Base-by-base conservation (phyloP, 2,888 invertebrate species). In the Gasteruption jaculator region DNA sequence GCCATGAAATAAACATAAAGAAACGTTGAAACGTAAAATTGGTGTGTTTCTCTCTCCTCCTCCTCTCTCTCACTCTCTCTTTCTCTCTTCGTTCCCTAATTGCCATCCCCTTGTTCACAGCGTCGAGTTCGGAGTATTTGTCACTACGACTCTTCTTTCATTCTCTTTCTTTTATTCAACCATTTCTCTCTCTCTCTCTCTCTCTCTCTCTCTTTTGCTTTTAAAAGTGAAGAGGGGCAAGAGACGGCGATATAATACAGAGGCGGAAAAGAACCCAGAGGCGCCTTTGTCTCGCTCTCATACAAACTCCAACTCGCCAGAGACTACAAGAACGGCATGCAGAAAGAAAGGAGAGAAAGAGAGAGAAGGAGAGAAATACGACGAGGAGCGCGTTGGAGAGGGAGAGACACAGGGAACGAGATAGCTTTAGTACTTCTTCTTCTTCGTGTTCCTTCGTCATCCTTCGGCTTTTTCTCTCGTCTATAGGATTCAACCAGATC, bases 401-500 rank as follows among this genome's bases (percentile, higher is more conserved):
- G n/a, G n/a, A n/a, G n/a, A n/a, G n/a, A n/a, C n/a, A n/a, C n/a
- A n/a, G n/a, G n/a, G n/a, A n/a, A n/a, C n/a, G n/a, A n/a, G n/a
- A n/a, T n/a, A n/a, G n/a, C n/a, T n/a, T n/a, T n/a, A n/a, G n/a
- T n/a, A n/a, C n/a, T n/a, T n/a, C n/a, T n/a, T n/a, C 37, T 45
- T 46, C 48, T 43, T 47, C 50, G 54, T 50, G 42, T 31, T 53
- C 33, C 44, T 49, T 38, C 49, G 46, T 42, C 48, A 53, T 53
- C 45, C 50, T 40, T 56, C 46, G 50, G 50, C 41, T 53, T 53
- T 50, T 50, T 53, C 49, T 48, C 56, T 52, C 43, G 41, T 48
- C 43, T 56, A 50, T 48, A 38, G 53, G n/a, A n/a, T n/a, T n/a
- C n/a, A n/a, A n/a, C n/a, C n/a, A n/a, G n/a, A n/a, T n/a, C n/a